phyloP scores from a whole-genome alignment of 2,113 vertebrate genomes.

The Colaptes auratus region DNA sequence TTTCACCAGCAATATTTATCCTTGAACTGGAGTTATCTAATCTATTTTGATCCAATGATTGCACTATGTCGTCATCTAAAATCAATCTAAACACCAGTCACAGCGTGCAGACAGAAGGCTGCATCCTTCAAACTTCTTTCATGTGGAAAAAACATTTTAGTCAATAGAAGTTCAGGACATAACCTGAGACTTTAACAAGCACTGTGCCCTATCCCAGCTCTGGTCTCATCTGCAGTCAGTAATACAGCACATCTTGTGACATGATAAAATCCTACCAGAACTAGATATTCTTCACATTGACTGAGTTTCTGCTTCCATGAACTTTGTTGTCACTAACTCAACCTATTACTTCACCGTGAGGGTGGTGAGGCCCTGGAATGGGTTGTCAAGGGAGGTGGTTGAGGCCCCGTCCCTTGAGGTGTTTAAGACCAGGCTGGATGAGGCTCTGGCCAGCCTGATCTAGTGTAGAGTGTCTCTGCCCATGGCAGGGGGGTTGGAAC shows the following conservation, averaged over 20 bases:
- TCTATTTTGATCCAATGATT: background rate
- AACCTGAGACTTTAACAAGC: background rate
- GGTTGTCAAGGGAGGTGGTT: too few relatives aligned
- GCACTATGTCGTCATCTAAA: background rate
- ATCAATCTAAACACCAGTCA: background rate
- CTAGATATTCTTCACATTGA: background rate
- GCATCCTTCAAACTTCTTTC: background rate
- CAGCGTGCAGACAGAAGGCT: background rate
- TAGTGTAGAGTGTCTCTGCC: too few relatives aligned
- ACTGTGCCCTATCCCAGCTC: background rate
- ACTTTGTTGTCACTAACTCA: background rate
- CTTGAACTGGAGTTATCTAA: background rate
- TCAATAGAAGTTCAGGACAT: background rate
- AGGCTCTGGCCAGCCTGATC: too few relatives aligned
- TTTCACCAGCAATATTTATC: background rate
- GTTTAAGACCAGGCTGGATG: too few relatives aligned
- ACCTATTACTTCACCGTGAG: too few relatives aligned
- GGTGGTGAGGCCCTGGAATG: too few relatives aligned
- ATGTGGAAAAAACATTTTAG: background rate
- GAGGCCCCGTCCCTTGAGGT: too few relatives aligned
- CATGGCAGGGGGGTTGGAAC: too few relatives aligned
- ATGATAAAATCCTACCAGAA: background rate
- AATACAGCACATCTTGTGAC: background rate
- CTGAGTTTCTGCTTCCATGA: background rate
- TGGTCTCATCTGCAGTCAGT: background rate